Conservation (phyloP, 2,113 vertebrate species). For the Gnathonemus echidnorhynchus region DNA sequence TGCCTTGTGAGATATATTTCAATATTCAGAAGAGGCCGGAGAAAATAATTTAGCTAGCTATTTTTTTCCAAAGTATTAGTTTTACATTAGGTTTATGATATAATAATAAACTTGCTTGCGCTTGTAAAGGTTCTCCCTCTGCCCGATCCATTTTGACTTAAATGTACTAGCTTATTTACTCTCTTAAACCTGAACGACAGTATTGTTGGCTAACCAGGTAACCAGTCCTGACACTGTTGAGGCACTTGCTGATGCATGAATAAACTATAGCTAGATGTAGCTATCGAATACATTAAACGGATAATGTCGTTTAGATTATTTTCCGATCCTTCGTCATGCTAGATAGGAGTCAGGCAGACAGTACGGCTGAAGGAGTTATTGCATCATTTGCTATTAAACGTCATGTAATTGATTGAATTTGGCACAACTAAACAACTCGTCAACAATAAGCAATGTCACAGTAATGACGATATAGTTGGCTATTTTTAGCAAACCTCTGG, state of each 20-base stretch:
- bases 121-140: not conserved
- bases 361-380: not conserved
- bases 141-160: not conserved
- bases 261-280: not conserved
- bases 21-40: not conserved
- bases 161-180: not conserved
- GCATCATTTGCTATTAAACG: not conserved
- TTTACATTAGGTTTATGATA: not conserved
- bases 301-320: not conserved
- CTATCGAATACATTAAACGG: not conserved
- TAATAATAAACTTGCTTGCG: not conserved
- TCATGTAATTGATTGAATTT: not conserved
- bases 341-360: not conserved
- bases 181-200: not conserved
- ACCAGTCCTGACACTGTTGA: not conserved
- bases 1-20: not conserved
- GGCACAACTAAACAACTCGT: not conserved
- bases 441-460: not conserved
- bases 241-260: not conserved
- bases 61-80: not conserved
- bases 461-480: not conserved
- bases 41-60: not conserved
- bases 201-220: not conserved
- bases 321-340: not conserved
- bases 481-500: not conserved